Evolutionary conservation across 2,888 invertebrate genomes (phyloP).

Genomic region (Cheilosia urbana): DNA sequence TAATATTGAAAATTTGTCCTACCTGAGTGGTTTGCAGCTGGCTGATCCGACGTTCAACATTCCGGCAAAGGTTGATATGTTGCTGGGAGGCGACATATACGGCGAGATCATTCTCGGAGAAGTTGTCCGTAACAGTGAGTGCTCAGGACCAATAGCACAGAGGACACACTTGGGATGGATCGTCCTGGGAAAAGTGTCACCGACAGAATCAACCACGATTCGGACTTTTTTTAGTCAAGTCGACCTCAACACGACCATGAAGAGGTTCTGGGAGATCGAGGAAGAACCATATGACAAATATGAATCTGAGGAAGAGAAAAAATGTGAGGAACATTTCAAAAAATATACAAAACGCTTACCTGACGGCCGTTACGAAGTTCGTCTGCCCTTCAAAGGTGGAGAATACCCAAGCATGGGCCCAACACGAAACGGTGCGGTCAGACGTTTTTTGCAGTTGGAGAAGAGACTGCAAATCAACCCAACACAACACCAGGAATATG

Average conservation of each 20-base stretch:
- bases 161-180: conserved; percentile 3
- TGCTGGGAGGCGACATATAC: neutral
- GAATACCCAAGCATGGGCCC: conserved; percentile 2
- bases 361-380: neutral
- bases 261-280: conserved; percentile 1
- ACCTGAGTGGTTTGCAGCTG: neutral
- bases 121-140: neutral
- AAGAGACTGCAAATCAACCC: neutral
- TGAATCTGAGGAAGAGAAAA: neutral
- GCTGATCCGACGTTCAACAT: conserved; percentile 6
- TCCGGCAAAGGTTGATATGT: conserved; percentile 12
- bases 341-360: neutral
- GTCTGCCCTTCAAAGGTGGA: neutral
- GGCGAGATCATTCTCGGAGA: neutral
- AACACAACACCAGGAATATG: neutral
- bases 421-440: conserved; percentile 6
- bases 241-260: neutral
- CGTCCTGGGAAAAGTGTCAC: neutral
- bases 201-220: neutral
- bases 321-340: neutral
- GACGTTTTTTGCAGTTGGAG: conserved; percentile 8
- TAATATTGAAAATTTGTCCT: neutral
- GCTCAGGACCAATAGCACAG: neutral
- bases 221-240: neutral
- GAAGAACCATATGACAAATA: neutral